phyloP scores from a whole-genome alignment of 2,888 invertebrate species.

The Panzeria rudis region DNA sequence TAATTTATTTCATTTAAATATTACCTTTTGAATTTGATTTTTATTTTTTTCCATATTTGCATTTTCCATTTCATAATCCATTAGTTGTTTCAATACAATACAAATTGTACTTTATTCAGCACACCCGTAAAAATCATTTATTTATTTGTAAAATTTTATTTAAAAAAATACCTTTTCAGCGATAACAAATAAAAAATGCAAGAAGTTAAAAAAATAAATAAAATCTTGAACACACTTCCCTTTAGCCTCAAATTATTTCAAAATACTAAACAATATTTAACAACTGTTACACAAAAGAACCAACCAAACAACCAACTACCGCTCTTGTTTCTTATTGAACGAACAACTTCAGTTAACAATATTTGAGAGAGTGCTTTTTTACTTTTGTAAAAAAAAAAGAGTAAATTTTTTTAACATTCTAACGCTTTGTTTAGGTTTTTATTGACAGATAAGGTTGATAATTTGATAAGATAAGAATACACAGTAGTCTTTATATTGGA shows the following conservation, averaged over 20 bases:
- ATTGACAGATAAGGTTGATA: slow-evolving; percentile 24
- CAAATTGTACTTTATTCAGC: slow-evolving; percentile 43
- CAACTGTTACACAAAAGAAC: slow-evolving; percentile 27
- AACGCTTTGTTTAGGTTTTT: slow-evolving; percentile 12
- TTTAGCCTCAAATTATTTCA: slow-evolving; percentile 51
- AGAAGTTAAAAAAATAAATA: background rate
- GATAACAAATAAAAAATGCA: background rate
- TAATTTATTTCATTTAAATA: slow-evolving; percentile 7
- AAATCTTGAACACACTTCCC: background rate
- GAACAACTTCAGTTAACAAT: slow-evolving; percentile 5
- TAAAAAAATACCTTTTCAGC: background rate
- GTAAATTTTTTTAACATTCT: slow-evolving; percentile 7
- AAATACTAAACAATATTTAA: slow-evolving; percentile 63
- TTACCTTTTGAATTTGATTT: slow-evolving; percentile 43
- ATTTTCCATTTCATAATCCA: slow-evolving; percentile 59
- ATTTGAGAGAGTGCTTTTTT: slow-evolving; percentile 39
- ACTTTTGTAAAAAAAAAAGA: slow-evolving; percentile 1
- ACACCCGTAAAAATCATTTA: slow-evolving; percentile 55
- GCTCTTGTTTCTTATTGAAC: slow-evolving; percentile 32
- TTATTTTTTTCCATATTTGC: slow-evolving; percentile 38
- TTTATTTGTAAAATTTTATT: slow-evolving; percentile 20
- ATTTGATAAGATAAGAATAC: slow-evolving; percentile 46
- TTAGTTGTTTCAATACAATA: slow-evolving; percentile 27
- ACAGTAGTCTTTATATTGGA: background rate
- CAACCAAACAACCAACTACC: background rate